Base-by-base conservation (phyloP, 2,797 vertebrate species). In the Myotis findleyi region DNA sequence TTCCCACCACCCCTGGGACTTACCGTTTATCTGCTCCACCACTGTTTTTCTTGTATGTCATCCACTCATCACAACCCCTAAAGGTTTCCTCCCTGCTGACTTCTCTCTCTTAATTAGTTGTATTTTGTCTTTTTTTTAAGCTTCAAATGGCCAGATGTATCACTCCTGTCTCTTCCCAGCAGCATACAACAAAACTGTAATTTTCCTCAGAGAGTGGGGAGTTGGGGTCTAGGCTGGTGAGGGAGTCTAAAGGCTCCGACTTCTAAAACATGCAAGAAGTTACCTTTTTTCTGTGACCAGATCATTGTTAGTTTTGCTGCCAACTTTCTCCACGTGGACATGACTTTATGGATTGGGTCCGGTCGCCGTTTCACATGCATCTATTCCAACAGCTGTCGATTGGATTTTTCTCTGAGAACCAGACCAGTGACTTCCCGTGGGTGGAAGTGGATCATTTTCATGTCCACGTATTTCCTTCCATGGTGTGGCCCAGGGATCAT, bases 331-430 rank as follows among this genome's bases (percentile, higher is more conserved):
- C 36, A 2, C 30, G 8, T 64, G 38, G 87, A 68, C 33, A 44
- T 9, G 1, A 3, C 38, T 33, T 16, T 20, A 6, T 62, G 49
- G 69, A 76, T 76, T 75, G 75, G 41, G 11, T 72, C 71, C 16
- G 38, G 33, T 36, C 2, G 25, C 59, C 27, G 59, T 75, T 55
- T 51, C 17, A 14, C 0, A 2, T 30, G 25, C 7, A 0, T 62
- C 12, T 82, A 30, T 83, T 87, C 79, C 76, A 57, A 0, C 16
- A 30, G 71, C 23, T 79, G 82, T 41, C 16, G 18, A 2, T 16
- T 49, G 33, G 23, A 30, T 23, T 66, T 93, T 94, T 57, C 77
- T 92, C 77, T 76, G 23, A 94, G 71, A 95, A 75, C 27, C 55
- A 84, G 66, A 59, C 79, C n/a, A 53, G 0, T 84, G 76, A 81